Percentiles rank a stretch among this genome's conserved stretches.
Evolutionary conservation across 2,888 invertebrate genomes (phyloP).

Genomic region (Erebia aethiops): DNA sequence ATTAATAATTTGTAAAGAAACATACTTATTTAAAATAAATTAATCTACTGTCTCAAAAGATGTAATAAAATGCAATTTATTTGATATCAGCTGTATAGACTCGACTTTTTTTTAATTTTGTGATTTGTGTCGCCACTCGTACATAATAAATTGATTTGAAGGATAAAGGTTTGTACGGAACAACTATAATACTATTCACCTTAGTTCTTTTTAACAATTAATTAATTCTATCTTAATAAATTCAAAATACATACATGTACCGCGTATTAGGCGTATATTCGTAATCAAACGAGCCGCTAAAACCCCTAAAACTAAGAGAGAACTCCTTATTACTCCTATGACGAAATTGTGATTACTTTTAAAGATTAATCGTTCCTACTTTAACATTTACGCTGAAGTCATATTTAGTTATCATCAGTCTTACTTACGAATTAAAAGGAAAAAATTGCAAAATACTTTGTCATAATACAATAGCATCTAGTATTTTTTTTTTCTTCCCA

Average conservation of each 20-base stretch:
- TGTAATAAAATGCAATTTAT: neutral
- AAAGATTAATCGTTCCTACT: neutral
- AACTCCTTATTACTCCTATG: neutral
- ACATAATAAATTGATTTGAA: conserved; percentile 2
- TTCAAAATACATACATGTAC: neutral
- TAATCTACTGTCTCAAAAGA: neutral
- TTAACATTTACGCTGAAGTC: neutral
- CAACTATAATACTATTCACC: neutral
- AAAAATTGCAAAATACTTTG: conserved; percentile 9
- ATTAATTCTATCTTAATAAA: neutral
- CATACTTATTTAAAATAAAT: neutral
- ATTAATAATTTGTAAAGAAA: neutral
- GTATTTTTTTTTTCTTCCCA: neutral
- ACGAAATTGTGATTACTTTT: neutral
- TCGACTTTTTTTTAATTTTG: neutral
- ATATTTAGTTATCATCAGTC: conserved; percentile 8
- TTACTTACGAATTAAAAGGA: conserved; percentile 4
- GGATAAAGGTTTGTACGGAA: neutral
- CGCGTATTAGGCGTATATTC: conserved; percentile 8
- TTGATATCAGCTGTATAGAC: neutral
- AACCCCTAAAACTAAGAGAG: neutral
- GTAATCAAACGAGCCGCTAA: neutral
- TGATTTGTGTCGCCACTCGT: neutral
- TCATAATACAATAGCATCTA: conserved; percentile 9
- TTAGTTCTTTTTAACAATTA: neutral